Evolutionary conservation across 2,888 invertebrate genomes (phyloP), one percentile per base, ranked within the genome.

Genomic region (Drosophila paracracens): DNA sequence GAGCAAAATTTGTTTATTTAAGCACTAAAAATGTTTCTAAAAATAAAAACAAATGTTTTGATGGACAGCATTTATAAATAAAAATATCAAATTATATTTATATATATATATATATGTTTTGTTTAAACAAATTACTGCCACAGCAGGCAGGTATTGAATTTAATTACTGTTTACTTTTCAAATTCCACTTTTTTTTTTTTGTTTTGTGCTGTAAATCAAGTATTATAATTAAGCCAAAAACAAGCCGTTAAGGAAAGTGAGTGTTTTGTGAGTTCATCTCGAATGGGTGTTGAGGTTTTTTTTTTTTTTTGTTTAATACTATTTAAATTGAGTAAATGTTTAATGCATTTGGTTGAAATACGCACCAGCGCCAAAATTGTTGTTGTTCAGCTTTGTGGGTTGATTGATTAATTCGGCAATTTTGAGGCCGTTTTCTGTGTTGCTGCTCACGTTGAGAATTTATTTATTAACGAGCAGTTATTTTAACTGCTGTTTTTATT

Each of bases 331-430:
- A 2, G 29, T 13, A 40, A 40, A 40, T 13, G 18, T 64, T 33
- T 10, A 52, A 43, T 40, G 21, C n/a, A 21, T 52, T n/a, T 29
- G 8, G 38, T 52, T 59, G 11, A 4, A 35, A 54, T 78, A 84
- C 74, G 71, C 66, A 90, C 89, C 91, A 31, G 43, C 57, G 62
- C 80, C 90, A 76, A 91, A 91, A 72, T 91, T 91, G 81, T 90
- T 90, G 89, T 90, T 90, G 82, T 90, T 90, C 72, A 91, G 79
- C 76, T 91, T 91, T 64, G 90, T 82, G 80, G 83, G 91, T 87
- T 91, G 75, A 88, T 89, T 82, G 64, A 91, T 91, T 82, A 91
- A 75, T 88, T 91, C 91, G 79, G 92, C 91, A 89, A 91, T 91
- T 81, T 91, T 87, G 90, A 81, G 84, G 87, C 83, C 80, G 83